Evolutionary conservation across 2,797 vertebrate species (phyloP).

Genomic region (Syndactyla subalaris): DNA sequence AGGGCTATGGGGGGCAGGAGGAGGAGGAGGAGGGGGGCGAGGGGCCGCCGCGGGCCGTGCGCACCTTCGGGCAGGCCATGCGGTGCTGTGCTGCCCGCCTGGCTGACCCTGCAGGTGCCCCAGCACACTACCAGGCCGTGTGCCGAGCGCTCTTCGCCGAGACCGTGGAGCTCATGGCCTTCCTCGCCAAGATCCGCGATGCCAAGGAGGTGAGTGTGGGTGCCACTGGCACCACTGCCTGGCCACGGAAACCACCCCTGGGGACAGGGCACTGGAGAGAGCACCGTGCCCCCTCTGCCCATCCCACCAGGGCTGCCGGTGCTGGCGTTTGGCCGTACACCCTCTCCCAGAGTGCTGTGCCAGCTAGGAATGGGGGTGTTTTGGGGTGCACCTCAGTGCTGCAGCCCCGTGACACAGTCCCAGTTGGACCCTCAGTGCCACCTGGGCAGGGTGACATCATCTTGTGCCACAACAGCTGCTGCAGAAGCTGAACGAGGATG

Average conservation of each 20-base stretch:
- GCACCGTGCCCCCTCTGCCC: fast-evolving
- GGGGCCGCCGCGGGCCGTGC: constrained; percentile 73
- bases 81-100: constrained; percentile 85
- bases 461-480: constrained; percentile 81
- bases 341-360: not conserved
- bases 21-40: constrained; percentile 78
- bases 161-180: constrained; percentile 93
- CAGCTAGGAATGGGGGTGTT: not conserved
- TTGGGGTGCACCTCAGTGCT: not conserved
- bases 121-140: constrained; percentile 92
- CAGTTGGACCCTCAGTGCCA: fast-evolving
- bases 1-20: constrained; percentile 91
- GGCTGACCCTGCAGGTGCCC: constrained; percentile 80
- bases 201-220: constrained; percentile 86
- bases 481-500: constrained; percentile 86
- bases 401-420: fast-evolving
- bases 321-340: fast-evolving
- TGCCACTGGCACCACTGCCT: fast-evolving
- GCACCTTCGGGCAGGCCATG: constrained; percentile 87
- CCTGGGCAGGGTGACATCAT: not conserved
- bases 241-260: fast-evolving
- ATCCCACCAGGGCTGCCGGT: fast-evolving
- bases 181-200: constrained; percentile 89
- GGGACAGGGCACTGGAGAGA: not conserved
- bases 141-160: constrained; percentile 92